Conservation (phyloP, 2,797 vertebrate genomes). For the Rhabdophis nuchalis region DNA sequence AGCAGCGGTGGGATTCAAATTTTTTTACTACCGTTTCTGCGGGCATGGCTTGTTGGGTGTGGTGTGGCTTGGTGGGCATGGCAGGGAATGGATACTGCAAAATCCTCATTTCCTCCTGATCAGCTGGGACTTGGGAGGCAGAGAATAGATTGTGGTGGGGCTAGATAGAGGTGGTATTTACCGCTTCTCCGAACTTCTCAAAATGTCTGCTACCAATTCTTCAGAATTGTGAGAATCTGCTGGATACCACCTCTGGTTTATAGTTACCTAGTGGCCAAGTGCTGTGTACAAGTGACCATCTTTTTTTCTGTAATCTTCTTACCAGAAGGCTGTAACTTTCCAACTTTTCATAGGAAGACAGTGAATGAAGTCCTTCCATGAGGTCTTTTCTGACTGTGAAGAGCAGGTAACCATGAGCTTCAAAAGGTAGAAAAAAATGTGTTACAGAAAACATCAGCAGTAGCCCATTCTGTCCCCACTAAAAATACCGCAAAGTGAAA, state of each 20-base stretch:
- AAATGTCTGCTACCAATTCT: no score
- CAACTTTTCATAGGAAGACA: not conserved
- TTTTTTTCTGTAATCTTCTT: not conserved
- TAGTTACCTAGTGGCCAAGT: not conserved
- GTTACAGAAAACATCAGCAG: not conserved
- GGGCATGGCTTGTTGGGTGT: no score
- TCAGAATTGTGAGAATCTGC: no score
- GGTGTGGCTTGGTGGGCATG: no score
- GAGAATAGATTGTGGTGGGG: no score
- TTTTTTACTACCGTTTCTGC: no score
- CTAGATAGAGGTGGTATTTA: no score
- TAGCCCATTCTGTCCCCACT: not conserved
- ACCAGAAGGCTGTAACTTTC: not conserved
- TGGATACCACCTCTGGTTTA: not conserved
- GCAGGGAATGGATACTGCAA: no score
- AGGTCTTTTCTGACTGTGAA: not conserved
- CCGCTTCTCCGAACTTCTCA: no score
- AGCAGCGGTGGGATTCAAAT: no score
- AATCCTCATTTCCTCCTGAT: no score
- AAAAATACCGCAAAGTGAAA: not conserved
- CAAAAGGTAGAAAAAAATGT: not conserved
- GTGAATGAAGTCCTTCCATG: not conserved
- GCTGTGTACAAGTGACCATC: not conserved
- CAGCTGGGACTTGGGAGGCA: no score
- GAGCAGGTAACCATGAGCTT: not conserved